A percentile compares a stretch with the other conserved stretches of the same genome.
Conservation (phyloP, 2,113 vertebrate genomes). For the Aix galericulata region DNA sequence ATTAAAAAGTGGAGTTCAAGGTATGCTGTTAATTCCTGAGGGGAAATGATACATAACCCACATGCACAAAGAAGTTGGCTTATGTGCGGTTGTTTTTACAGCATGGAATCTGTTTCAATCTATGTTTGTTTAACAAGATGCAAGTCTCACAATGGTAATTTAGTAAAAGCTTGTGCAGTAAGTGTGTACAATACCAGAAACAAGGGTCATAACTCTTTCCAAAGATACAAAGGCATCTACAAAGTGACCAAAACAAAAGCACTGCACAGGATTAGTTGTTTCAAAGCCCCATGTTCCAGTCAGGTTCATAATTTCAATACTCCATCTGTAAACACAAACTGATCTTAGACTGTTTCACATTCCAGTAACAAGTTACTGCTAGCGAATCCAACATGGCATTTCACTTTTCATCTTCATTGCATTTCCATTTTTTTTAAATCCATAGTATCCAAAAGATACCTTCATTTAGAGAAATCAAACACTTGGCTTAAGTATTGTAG, state of each 20-base stretch:
- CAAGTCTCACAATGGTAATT: slow-evolving; percentile 58
- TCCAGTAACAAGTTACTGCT: neutral
- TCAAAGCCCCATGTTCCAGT: slow-evolving; percentile 36
- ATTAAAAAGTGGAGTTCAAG: slow-evolving; percentile 44
- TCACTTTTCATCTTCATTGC: neutral
- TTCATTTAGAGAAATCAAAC: neutral
- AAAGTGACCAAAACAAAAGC: slow-evolving; percentile 47
- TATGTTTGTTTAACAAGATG: slow-evolving; percentile 66
- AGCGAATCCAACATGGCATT: neutral
- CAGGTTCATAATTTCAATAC: slow-evolving; percentile 51
- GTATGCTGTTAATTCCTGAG: slow-evolving; percentile 53
- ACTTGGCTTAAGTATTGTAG: neutral
- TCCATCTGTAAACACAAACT: slow-evolving; percentile 32
- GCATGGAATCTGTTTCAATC: slow-evolving; percentile 51
- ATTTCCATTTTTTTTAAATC: neutral
- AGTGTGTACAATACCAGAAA: slow-evolving; percentile 52
- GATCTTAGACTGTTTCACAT: slow-evolving; percentile 40
- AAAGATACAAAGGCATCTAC: slow-evolving; percentile 46
- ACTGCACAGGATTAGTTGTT: slow-evolving; percentile 14
- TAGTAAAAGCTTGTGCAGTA: slow-evolving; percentile 60
- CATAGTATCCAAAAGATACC: neutral
- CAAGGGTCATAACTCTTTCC: slow-evolving; percentile 43
- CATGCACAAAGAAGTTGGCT: slow-evolving; percentile 54
- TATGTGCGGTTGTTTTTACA: slow-evolving; percentile 51
- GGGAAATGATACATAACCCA: slow-evolving; percentile 64